Conservation (phyloP, 1,140 invertebrate species). For the Condylostylus longicornis region DNA sequence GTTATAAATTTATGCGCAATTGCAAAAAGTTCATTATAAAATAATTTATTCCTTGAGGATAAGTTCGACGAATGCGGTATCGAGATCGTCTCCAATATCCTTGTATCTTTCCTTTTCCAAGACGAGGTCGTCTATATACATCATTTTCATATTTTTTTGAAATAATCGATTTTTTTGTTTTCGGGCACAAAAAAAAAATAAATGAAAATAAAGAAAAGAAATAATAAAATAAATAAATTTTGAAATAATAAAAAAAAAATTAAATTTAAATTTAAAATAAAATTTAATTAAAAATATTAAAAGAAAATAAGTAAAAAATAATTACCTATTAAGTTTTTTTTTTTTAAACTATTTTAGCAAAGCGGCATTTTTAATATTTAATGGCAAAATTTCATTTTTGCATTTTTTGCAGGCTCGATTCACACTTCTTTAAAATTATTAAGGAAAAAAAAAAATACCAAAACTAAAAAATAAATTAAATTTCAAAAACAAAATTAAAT, state of each 20-base stretch:
- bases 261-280: constrained; percentile 13
- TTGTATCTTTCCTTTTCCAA: constrained; percentile 99
- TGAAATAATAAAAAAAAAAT: constrained; percentile 15
- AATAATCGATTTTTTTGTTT: background rate
- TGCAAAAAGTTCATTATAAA: no score
- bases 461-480: no score
- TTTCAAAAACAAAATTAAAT: no score
- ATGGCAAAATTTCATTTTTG: no score
- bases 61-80: constrained; percentile 93
- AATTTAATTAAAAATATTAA: constrained; percentile 7
- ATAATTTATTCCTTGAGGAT: constrained; percentile 41
- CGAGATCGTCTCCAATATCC: constrained; percentile 96
- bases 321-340: no score
- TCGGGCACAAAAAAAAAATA: constrained; percentile 2
- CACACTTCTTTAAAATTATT: no score
- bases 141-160: constrained; percentile 2
- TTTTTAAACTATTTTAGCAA: no score
- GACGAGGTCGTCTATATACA: constrained; percentile 88
- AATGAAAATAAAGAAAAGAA: constrained; percentile 10
- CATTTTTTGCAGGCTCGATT: no score
- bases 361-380: no score
- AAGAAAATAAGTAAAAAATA: constrained; percentile 4
- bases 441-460: no score
- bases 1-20: no score
- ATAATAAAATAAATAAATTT: constrained; percentile 19